Percentiles rank a stretch among this genome's conserved stretches.
These are phyloP conservation scores for Agrotis exclamationis DNA, from an alignment of 2,888 invertebrate genomes.

Conservation along the genomic window DNA sequence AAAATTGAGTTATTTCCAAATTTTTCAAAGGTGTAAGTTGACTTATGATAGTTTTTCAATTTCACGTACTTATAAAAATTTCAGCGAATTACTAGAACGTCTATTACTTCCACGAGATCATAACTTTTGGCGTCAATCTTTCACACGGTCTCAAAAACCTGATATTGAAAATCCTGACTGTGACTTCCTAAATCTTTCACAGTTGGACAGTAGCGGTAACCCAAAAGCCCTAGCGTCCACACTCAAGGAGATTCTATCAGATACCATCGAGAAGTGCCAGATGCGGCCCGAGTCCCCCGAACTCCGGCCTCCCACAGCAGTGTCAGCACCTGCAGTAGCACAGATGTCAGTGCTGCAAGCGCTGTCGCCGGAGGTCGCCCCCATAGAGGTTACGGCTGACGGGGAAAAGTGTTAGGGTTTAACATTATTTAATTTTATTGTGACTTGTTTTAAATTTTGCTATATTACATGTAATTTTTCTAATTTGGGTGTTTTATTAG, in stretches of 20 bases:
- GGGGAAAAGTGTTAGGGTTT: conserved; percentile 69
- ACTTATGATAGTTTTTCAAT: background rate
- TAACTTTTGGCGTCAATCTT: background rate
- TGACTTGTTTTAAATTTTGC: conserved; percentile 69
- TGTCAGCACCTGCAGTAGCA: conserved; percentile 71
- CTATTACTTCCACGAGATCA: background rate
- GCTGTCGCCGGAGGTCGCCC: conserved; percentile 49
- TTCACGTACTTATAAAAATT: background rate
- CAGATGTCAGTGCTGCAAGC: conserved; percentile 35
- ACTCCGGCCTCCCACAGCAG: conserved; percentile 59
- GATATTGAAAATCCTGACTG: background rate
- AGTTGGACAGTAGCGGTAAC: conserved; percentile 86
- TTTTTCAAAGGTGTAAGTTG: background rate
- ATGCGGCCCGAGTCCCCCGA: conserved; percentile 66
- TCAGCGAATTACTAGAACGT: too few species aligned
- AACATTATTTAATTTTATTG: conserved; percentile 67
- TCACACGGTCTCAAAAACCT: background rate
- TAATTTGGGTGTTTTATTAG: conserved; percentile 52
- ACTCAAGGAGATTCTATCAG: conserved; percentile 85
- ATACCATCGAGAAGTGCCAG: conserved; percentile 80
- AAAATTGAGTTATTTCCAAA: background rate
- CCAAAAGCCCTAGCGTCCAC: conserved; percentile 83
- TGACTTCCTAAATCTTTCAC: conserved; percentile 28
- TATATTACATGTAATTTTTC: conserved; percentile 66
- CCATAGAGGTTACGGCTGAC: conserved; percentile 45